Conservation (phyloP, 2,113 vertebrate species). For the Cephalopholis sonnerati region DNA sequence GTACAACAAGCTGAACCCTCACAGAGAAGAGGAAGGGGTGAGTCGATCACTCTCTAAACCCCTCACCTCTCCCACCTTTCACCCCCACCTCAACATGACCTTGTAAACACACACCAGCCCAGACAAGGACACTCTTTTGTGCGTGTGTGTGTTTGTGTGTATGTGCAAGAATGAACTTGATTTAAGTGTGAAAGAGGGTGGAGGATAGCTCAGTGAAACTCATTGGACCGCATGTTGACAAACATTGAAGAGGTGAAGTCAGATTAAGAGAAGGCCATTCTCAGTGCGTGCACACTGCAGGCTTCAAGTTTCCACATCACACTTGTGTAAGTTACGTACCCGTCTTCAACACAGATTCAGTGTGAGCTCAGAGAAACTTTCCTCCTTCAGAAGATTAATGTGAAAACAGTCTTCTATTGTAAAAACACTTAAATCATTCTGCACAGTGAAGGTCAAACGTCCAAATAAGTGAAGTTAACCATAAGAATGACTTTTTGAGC, state of each 20-base stretch:
- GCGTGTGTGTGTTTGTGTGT: conserved; percentile 15
- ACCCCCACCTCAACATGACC: conserved; percentile 19
- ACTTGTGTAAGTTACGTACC: background rate
- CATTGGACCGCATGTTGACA: conserved; percentile 9
- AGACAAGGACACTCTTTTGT: conserved; percentile 46
- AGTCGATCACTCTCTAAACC: conserved; percentile 79
- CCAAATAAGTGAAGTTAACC: background rate
- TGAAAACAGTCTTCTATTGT: background rate
- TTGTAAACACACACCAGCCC: conserved; percentile 52
- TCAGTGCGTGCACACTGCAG: background rate
- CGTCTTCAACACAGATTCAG: background rate
- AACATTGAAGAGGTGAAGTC: background rate
- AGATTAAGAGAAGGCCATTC: background rate
- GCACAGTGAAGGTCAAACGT: background rate
- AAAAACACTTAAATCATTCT: background rate
- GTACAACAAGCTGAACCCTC: conserved; percentile 99
- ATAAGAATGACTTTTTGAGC: background rate
- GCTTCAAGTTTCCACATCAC: background rate
- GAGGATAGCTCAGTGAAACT: conserved; percentile 23
- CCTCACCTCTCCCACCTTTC: conserved; percentile 44
- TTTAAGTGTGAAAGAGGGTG: conserved; percentile 22
- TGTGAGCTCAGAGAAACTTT: background rate
- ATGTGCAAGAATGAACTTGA: conserved; percentile 10
- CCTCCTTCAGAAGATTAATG: background rate
- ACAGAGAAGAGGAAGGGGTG: conserved; percentile 98